Conservation (phyloP, 1,140 invertebrate genomes). For the Carcinoscorpius rotundicauda region DNA sequence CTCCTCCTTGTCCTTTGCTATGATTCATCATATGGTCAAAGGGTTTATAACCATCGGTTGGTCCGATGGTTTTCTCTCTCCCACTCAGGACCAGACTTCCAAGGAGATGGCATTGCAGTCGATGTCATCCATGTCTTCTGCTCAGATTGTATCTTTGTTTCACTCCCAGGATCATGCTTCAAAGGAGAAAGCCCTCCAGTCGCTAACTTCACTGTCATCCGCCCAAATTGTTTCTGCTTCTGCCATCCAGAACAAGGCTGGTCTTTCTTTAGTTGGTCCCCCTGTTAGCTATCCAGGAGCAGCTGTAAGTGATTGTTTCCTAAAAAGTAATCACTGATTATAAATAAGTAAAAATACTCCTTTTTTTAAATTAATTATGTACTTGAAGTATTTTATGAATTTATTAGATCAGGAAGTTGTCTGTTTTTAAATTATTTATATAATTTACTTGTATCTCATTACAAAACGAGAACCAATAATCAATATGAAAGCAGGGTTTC, state of each 20-base stretch:
- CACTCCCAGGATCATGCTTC: slow-evolving; percentile 63
- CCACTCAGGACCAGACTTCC: slow-evolving; percentile 64
- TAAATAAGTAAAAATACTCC: no score
- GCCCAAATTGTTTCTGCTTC: slow-evolving; percentile 89
- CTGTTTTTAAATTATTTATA: no score
- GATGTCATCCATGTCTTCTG: slow-evolving; percentile 46
- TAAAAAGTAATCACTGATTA: no score
- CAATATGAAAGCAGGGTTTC: no score
- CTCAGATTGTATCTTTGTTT: slow-evolving; percentile 22
- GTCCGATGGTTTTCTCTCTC: slow-evolving; percentile 2
- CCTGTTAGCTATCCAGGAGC: slow-evolving; percentile 53
- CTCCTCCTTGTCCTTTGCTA: no score
- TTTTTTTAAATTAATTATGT: no score
- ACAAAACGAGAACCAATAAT: no score
- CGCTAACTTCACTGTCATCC: slow-evolving; percentile 91
- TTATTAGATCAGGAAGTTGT: no score
- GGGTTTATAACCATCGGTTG: no score
- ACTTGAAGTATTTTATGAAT: no score
- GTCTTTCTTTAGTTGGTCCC: slow-evolving; percentile 32
- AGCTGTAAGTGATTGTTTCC: slow-evolving; percentile 36
- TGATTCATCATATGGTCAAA: no score
- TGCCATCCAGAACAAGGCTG: slow-evolving; percentile 47
- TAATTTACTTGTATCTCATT: no score
- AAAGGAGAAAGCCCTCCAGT: slow-evolving; percentile 92
- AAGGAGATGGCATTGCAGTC: slow-evolving; percentile 95